These are phyloP conservation scores for Cydia fagiglandana DNA, from an alignment of 1,140 invertebrate species.

Conservation along the genomic window DNA sequence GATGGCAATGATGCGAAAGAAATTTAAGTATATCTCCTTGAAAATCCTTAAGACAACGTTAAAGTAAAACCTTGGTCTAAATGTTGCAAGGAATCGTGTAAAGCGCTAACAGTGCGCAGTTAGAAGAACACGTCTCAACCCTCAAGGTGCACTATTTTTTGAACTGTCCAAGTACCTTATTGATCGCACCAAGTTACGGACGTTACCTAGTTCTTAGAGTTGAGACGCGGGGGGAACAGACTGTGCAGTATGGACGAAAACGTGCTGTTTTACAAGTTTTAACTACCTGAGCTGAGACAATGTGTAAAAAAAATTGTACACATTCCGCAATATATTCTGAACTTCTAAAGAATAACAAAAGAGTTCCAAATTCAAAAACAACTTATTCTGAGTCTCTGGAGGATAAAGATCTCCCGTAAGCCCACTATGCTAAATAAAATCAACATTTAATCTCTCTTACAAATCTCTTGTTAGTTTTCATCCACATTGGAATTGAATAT, in stretches of 20 bases:
- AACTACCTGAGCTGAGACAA: no score
- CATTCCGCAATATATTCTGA: no score
- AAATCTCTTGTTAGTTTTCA: no score
- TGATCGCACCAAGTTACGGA: constrained; percentile 27
- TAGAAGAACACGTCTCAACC: constrained; percentile 25
- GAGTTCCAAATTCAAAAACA: no score
- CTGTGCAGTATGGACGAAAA: background rate
- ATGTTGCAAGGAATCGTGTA: constrained; percentile 18
- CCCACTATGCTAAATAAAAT: no score
- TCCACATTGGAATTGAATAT: no score
- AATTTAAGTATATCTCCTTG: background rate
- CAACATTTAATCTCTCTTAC: no score
- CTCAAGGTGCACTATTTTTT: constrained; percentile 32
- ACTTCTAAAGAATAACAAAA: no score
- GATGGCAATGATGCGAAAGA: background rate
- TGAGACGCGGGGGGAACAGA: background rate
- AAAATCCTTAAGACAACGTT: background rate
- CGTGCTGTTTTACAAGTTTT: background rate
- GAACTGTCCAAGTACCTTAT: constrained; percentile 32
- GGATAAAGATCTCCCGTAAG: no score
- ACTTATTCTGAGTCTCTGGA: no score
- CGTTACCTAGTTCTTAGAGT: constrained; percentile 31
- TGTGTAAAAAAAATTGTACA: no score
- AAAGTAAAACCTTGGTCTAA: background rate
- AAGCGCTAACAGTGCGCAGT: constrained; percentile 23